A percentile compares a stretch with the other conserved stretches of the same genome.
These are phyloP conservation scores for Morinoia aosen DNA, from an alignment of 2,888 invertebrate genomes.

Conservation along the genomic window DNA sequence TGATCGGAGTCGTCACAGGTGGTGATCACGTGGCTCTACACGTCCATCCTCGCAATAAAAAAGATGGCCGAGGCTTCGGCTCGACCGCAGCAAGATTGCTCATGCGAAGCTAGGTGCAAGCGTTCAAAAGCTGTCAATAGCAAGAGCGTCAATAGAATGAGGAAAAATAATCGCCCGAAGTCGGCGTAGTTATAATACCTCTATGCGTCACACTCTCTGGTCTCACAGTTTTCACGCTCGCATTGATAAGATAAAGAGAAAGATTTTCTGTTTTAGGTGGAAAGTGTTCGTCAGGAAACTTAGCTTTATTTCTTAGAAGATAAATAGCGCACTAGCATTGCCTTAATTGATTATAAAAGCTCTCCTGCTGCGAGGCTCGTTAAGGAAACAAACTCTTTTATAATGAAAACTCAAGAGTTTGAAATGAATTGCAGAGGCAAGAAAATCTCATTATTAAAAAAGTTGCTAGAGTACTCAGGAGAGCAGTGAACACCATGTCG, in stretches of 20 bases:
- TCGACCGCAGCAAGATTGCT: background rate
- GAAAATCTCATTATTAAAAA: background rate
- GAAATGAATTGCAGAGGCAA: background rate
- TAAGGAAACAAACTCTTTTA: constrained; percentile 30
- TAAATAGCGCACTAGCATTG: background rate
- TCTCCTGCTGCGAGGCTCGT: constrained; percentile 6
- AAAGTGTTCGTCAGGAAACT: background rate
- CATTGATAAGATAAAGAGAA: background rate
- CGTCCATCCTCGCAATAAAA: constrained; percentile 20
- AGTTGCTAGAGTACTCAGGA: background rate
- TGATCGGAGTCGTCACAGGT: constrained; percentile 43
- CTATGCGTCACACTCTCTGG: background rate
- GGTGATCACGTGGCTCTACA: constrained; percentile 44
- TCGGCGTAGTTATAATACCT: background rate
- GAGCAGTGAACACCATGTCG: background rate
- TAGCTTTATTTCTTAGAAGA: background rate
- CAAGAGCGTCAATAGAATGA: constrained; percentile 14
- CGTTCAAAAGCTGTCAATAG: constrained; percentile 7
- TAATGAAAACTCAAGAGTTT: background rate
- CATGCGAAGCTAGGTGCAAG: background rate
- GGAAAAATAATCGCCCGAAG: background rate
- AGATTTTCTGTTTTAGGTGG: background rate
- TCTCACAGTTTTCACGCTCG: background rate
- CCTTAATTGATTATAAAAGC: constrained; percentile 6
- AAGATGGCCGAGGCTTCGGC: background rate